These are phyloP conservation scores for Drosophila peninsularis DNA, from an alignment of 2,888 invertebrate species.

Conservation along the genomic window DNA sequence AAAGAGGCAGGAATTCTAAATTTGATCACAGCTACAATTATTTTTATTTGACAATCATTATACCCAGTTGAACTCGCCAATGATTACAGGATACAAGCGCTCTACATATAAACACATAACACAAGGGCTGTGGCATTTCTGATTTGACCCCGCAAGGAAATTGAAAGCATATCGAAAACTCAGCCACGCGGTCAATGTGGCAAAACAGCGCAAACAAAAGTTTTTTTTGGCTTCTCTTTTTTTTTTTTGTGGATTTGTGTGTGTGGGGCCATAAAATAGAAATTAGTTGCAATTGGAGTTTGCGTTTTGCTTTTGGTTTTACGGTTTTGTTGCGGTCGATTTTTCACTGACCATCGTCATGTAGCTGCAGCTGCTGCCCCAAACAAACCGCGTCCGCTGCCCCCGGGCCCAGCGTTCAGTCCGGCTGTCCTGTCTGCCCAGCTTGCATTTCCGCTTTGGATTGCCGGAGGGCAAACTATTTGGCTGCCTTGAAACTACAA, in stretches of 20 bases:
- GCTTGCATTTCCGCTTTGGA: conserved; percentile 64
- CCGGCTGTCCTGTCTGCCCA: conserved; percentile 28
- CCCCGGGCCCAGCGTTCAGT: not conserved
- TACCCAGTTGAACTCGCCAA: not conserved
- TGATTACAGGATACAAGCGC: not conserved
- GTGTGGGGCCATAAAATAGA: conserved; percentile 67
- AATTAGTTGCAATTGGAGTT: conserved; percentile 78
- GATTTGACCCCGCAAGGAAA: conserved; percentile 65
- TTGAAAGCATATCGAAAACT: conserved; percentile 72
- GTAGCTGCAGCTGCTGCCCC: conserved; percentile 47
- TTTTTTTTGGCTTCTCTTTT: conserved; percentile 21
- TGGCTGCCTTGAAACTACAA: conserved; percentile 53
- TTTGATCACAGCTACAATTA: no score
- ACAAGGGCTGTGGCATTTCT: conserved; percentile 26
- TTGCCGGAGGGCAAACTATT: conserved; percentile 69
- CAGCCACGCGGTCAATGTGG: conserved; percentile 71
- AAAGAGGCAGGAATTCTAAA: no score
- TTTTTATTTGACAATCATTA: no score
- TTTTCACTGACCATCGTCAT: conserved; percentile 47
- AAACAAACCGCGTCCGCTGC: conserved; percentile 30
- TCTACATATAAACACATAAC: conserved; percentile 3
- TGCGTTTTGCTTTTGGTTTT: conserved; percentile 74
- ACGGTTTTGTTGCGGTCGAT: conserved; percentile 68
- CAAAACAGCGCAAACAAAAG: conserved; percentile 65
- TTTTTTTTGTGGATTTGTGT: conserved; percentile 26